Conservation (phyloP, 30 jellyfish, hydroid and myxozoan genomes). For the Turritopsis dohrnii region DNA sequence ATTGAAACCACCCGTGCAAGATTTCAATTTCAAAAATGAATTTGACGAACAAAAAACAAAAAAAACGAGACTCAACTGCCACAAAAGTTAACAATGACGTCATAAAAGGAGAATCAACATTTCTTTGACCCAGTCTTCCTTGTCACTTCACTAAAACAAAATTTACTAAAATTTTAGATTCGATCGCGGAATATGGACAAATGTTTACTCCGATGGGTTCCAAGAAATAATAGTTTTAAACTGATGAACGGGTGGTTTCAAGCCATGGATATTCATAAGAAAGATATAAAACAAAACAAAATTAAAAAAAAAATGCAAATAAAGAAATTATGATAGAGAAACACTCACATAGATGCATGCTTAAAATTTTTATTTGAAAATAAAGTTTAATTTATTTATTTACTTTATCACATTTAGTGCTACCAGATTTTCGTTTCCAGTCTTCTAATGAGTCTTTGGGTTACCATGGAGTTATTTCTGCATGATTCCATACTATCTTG, state of each 20-base stretch:
- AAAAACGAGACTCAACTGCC: not conserved
- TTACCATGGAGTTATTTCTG: not conserved
- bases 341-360: not conserved
- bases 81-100: not conserved
- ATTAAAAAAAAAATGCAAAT: too few species aligned
- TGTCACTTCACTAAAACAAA: not conserved
- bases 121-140: conserved; percentile 8
- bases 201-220: conserved; percentile 40
- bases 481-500: not conserved
- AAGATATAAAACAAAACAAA: not conserved
- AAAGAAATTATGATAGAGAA: not conserved
- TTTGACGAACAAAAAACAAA: not conserved
- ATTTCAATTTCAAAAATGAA: not conserved
- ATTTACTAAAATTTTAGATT: conserved; percentile 33
- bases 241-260: not conserved
- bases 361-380: too few species aligned
- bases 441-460: too few species aligned
- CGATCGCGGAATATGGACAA: conserved; percentile 49
- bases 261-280: not conserved
- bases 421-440: not conserved
- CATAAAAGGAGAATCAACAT: conserved; percentile 4
- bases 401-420: not conserved
- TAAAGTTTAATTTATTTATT: too few species aligned
- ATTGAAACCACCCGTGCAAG: conserved; percentile 37
- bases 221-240: conserved; percentile 25